Evolutionary conservation across 2,113 vertebrate genomes (phyloP).

Genomic region (Diadophis punctatus): DNA sequence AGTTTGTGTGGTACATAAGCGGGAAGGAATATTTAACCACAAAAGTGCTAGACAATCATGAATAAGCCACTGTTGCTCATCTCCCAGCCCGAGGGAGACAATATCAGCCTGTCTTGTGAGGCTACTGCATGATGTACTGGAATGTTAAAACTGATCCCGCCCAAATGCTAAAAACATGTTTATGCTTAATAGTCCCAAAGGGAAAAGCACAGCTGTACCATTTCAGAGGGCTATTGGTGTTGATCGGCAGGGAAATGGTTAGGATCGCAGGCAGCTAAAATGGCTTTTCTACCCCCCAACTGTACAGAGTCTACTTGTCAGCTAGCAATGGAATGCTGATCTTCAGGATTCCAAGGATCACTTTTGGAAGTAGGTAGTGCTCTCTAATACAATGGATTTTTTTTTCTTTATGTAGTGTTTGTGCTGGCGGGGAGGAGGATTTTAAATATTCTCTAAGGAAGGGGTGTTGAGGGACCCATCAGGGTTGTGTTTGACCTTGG

Average conservation of each 20-base stretch:
- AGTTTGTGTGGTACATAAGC: neutral
- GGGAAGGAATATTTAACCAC: neutral
- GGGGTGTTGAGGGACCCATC: too few species aligned
- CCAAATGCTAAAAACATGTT: neutral
- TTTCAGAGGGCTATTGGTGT: neutral
- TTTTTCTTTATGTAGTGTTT: neutral
- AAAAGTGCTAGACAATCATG: neutral
- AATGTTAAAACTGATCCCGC: neutral
- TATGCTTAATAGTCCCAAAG: neutral
- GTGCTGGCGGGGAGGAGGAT: neutral
- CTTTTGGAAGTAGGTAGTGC: neutral
- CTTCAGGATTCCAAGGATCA: conserved; percentile 2
- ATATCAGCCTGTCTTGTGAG: neutral
- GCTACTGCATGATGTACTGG: neutral
- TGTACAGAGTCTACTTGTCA: conserved; percentile 2
- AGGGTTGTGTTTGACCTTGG: too few species aligned
- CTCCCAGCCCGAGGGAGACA: neutral
- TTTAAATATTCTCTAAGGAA: neutral
- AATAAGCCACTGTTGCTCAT: neutral
- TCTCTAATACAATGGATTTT: neutral
- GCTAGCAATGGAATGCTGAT: conserved; percentile 17
- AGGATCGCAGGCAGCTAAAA: neutral
- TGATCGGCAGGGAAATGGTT: conserved; percentile 12
- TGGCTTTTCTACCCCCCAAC: neutral
- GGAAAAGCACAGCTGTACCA: too few species aligned